Evolutionary conservation across 2,797 vertebrate genomes (phyloP).

Genomic region (Pogonophryne albipinna): DNA sequence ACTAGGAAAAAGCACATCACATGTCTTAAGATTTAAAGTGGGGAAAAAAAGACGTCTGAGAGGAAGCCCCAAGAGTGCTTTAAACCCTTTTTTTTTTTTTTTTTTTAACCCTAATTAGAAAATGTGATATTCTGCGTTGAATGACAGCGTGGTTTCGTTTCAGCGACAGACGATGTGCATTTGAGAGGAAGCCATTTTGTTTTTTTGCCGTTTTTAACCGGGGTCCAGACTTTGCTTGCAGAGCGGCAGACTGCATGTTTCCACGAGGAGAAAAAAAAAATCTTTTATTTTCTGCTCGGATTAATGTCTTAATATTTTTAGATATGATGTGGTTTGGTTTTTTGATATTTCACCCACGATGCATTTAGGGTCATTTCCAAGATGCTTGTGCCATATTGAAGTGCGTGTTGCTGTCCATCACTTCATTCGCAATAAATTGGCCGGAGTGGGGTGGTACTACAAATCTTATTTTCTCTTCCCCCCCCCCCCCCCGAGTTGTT

Average conservation of each 20-base stretch:
- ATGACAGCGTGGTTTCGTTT: not conserved
- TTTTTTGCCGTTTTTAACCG: conserved; percentile 54
- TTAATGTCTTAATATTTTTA: conserved; percentile 81
- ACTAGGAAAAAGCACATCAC: conserved; percentile 70
- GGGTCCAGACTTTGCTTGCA: conserved; percentile 81
- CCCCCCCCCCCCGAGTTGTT: conserved; percentile 51
- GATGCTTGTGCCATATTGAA: conserved; percentile 83
- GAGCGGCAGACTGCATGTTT: conserved; percentile 89
- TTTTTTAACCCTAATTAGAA: conserved; percentile 3
- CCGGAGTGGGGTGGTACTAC: conserved; percentile 48
- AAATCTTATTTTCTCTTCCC: conserved; percentile 22
- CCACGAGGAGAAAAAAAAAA: conserved; percentile 52
- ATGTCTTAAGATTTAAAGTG: conserved; percentile 47
- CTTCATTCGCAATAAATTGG: conserved; percentile 80
- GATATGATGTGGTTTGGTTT: conserved; percentile 74
- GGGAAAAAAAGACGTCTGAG: conserved; percentile 6
- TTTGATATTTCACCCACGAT: conserved; percentile 62
- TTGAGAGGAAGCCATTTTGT: conserved; percentile 45
- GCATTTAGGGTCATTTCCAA: conserved; percentile 68
- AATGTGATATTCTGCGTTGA: not conserved
- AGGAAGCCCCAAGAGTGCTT: too few relatives aligned
- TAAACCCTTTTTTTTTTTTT: not conserved
- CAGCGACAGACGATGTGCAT: conserved; percentile 39
- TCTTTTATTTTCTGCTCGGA: conserved; percentile 67
- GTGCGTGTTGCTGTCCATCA: conserved; percentile 77